Conservation (phyloP, 1,140 invertebrate genomes). For the Nomia melanderi region DNA sequence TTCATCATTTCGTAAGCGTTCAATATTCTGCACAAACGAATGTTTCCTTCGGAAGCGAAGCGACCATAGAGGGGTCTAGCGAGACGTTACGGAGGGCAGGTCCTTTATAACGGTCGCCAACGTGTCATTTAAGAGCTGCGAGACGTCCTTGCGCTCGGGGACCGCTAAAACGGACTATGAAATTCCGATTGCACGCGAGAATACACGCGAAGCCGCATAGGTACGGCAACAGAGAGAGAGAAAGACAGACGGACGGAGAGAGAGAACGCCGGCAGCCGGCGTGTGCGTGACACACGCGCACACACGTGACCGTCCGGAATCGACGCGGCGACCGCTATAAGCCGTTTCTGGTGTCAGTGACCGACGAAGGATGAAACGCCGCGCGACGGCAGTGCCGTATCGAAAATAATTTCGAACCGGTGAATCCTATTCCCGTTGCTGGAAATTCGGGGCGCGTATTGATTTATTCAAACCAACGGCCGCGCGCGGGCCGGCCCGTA, state of each 20-base stretch:
- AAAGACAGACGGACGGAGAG: too few relatives aligned
- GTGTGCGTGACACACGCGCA: constrained; percentile 5
- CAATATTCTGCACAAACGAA: too few relatives aligned
- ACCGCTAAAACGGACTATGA: constrained; percentile 38
- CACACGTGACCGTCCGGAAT: constrained; percentile 34
- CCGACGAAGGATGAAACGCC: constrained; percentile 66
- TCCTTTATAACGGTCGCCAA: background rate
- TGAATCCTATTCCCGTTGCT: too few relatives aligned
- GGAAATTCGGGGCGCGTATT: too few relatives aligned
- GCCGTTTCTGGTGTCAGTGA: constrained; percentile 61
- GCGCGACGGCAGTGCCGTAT: constrained; percentile 23
- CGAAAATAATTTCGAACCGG: constrained; percentile 22
- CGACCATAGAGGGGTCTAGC: too few relatives aligned
- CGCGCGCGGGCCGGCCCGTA: too few relatives aligned
- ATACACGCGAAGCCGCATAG: constrained; percentile 38
- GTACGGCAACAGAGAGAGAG: constrained; percentile 11
- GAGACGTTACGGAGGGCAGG: too few relatives aligned
- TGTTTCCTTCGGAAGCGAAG: too few relatives aligned
- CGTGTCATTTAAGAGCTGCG: constrained; percentile 15
- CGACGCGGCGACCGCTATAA: constrained; percentile 40
- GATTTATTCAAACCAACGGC: too few relatives aligned
- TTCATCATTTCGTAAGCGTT: too few relatives aligned
- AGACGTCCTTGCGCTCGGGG: constrained; percentile 18
- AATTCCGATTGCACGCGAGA: constrained; percentile 47
- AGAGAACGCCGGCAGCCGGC: background rate